A percentile compares a stretch with the other conserved stretches of the same genome.
phyloP scores from a whole-genome alignment of 2,797 vertebrate species.

The Cygnus olor region DNA sequence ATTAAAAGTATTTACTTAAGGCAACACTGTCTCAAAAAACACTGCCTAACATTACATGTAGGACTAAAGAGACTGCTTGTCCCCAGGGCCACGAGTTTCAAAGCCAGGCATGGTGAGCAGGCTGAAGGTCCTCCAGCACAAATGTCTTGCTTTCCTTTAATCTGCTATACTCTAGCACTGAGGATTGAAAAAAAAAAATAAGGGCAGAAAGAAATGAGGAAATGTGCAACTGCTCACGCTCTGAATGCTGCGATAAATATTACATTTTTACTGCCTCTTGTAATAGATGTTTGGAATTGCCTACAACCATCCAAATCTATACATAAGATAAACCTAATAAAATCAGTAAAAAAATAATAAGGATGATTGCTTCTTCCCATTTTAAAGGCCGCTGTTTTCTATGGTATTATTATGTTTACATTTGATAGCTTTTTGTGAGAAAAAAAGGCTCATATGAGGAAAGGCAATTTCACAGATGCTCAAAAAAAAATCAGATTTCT shows the following conservation, averaged over 20 bases:
- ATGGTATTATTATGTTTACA: neutral
- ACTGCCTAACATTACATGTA: neutral
- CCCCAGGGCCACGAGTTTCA: neutral
- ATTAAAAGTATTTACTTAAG: slow-evolving; percentile 17
- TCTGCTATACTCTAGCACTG: neutral
- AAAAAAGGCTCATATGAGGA: neutral
- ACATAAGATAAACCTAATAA: neutral
- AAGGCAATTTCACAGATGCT: neutral
- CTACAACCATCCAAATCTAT: neutral
- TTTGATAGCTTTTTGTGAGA: neutral
- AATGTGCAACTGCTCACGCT: neutral
- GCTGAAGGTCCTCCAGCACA: neutral
- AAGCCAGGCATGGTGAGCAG: neutral
- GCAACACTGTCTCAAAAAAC: slow-evolving; percentile 21
- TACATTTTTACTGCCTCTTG: neutral
- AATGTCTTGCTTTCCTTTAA: neutral
- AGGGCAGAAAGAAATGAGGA: neutral
- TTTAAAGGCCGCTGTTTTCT: neutral
- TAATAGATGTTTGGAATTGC: neutral
- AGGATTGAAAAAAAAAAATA: neutral
- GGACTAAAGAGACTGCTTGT: neutral
- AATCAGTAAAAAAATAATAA: neutral
- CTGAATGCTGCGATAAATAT: neutral
- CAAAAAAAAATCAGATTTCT: neutral
- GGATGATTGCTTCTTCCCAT: neutral